Percentiles rank a stretch among this genome's conserved stretches.
These are phyloP conservation scores for Oxyscelio sp. DNA, from an alignment of 2,888 invertebrate genomes.

Conservation along the genomic window DNA sequence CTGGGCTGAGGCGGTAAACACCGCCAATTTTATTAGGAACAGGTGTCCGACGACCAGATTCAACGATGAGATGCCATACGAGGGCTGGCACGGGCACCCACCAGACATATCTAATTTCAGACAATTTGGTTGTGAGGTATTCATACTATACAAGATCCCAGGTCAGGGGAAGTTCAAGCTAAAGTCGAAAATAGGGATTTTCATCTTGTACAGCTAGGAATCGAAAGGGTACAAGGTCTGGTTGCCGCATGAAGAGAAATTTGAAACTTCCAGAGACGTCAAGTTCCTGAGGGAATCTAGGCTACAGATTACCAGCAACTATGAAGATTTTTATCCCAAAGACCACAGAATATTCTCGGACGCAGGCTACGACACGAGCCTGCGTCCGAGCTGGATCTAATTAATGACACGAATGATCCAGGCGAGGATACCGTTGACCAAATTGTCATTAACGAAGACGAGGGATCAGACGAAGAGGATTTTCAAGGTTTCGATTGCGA, in stretches of 20 bases:
- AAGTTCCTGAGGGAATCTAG: conserved; percentile 19
- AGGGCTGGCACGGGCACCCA: conserved; percentile 48
- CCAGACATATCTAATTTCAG: conserved; percentile 25
- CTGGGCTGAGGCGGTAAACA: too few relatives aligned
- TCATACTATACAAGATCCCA: conserved; percentile 24
- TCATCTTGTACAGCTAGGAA: conserved; percentile 35
- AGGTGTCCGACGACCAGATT: conserved; percentile 65
- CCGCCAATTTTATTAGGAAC: conserved; percentile 77
- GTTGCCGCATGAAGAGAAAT: conserved; percentile 13
- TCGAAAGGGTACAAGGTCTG: conserved; percentile 49
- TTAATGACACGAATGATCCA: too few relatives aligned
- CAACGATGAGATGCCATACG: conserved; percentile 60
- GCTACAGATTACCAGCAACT: background rate
- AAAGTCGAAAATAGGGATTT: conserved; percentile 34
- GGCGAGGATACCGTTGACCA: too few relatives aligned
- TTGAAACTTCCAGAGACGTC: conserved; percentile 30
- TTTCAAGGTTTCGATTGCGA: too few relatives aligned
- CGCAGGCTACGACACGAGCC: too few relatives aligned
- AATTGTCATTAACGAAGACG: too few relatives aligned
- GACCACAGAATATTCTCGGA: too few relatives aligned
- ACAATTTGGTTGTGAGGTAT: conserved; percentile 69
- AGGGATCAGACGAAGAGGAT: too few relatives aligned
- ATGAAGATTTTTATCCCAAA: background rate
- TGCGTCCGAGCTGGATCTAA: too few relatives aligned
- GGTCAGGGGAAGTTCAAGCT: conserved; percentile 37